Conservation (phyloP, 1,140 invertebrate species). For the Drosophila parabipectinata region DNA sequence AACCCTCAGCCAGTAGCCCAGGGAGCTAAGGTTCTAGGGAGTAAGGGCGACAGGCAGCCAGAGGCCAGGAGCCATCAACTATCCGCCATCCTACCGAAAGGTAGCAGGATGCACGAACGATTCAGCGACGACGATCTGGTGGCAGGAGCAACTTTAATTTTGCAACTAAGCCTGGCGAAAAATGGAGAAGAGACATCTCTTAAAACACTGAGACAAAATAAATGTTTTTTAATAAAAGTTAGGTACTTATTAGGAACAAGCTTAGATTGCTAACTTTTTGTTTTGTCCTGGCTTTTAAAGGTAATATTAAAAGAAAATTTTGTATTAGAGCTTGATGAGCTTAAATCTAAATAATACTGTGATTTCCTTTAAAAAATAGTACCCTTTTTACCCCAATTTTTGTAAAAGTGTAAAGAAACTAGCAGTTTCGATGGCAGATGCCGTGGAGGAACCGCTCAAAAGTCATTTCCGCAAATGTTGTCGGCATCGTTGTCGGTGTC, state of each 20-base stretch:
- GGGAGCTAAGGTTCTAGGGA: neutral
- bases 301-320: too few relatives aligned
- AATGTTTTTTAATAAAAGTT: neutral
- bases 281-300: too few relatives aligned
- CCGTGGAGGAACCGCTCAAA: constrained; percentile 73
- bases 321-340: too few relatives aligned
- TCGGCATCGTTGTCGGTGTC: constrained; percentile 58
- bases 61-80: constrained; percentile 21
- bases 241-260: neutral
- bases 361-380: too few relatives aligned
- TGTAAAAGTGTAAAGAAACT: neutral
- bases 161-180: constrained; percentile 65
- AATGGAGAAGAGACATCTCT: neutral
- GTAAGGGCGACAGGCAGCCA: neutral
- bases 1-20: neutral
- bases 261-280: too few relatives aligned
- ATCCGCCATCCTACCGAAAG: constrained; percentile 43
- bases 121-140: constrained; percentile 26
- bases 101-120: constrained; percentile 34
- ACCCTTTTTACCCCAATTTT: neutral
- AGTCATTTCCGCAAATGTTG: constrained; percentile 80
- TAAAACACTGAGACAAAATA: neutral
- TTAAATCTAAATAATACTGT: too few relatives aligned
- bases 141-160: constrained; percentile 76
- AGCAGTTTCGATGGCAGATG: constrained; percentile 44